phyloP scores from a whole-genome alignment of 2,797 vertebrate species.

The Myoxocephalus aenaeus region DNA sequence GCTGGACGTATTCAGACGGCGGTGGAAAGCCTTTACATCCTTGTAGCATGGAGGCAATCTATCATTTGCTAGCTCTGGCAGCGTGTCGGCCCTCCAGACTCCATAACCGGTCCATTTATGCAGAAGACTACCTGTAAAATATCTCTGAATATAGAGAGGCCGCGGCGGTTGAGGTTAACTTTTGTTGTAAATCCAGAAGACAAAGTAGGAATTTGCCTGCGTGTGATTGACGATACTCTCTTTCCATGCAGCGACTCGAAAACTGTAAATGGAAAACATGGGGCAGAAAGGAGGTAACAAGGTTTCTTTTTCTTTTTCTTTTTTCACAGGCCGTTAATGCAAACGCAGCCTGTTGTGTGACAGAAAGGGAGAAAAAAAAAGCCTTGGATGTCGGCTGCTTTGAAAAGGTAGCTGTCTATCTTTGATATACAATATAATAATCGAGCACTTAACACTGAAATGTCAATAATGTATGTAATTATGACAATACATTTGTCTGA shows the following conservation, averaged over 20 bases:
- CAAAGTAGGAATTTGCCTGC: conserved; percentile 44
- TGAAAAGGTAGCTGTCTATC: conserved; percentile 1
- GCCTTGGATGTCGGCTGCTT: conserved; percentile 9
- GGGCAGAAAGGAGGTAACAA: conserved; percentile 21
- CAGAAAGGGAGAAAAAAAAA: not conserved
- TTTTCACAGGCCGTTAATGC: conserved; percentile 50
- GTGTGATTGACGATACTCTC: conserved; percentile 40
- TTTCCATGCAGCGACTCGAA: conserved; percentile 41
- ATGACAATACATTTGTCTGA: not conserved
- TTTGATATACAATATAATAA: conserved; percentile 3
- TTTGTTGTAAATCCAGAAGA: conserved; percentile 62
- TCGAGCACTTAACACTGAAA: not conserved
- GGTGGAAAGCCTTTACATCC: conserved; percentile 64
- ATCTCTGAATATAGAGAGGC: conserved; percentile 56
- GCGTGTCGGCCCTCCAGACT: conserved; percentile 49
- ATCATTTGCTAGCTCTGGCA: conserved; percentile 62
- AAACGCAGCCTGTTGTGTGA: conserved; percentile 41
- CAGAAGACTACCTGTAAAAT: conserved; percentile 60
- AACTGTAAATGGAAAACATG: conserved; percentile 48
- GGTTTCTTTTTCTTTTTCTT: conserved; percentile 15
- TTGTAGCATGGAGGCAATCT: conserved; percentile 53
- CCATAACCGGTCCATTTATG: conserved; percentile 62
- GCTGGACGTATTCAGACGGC: conserved; percentile 53
- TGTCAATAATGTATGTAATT: not conserved
- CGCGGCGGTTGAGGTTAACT: conserved; percentile 40